Base-by-base conservation (phyloP, 2,113 vertebrate species). In the Orthonyx spaldingii region DNA sequence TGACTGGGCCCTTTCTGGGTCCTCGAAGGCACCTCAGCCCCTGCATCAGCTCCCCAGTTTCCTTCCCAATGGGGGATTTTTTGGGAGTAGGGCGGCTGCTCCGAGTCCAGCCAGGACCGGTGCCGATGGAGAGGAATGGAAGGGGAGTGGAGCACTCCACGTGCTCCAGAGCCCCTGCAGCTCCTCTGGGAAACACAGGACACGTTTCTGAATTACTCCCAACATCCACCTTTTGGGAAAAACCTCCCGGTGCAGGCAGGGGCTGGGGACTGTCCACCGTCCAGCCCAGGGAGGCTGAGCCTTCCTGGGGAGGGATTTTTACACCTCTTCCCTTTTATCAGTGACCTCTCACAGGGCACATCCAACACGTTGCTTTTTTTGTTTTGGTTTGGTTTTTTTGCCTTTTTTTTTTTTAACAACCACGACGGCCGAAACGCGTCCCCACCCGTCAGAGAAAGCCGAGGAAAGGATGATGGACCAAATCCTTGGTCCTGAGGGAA, bases 121-220 rank as follows among this genome's bases (percentile, higher is more conserved):
- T 64, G 64, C 44, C 27, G 16, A 16, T 18, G 53, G 44, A 63
- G 61, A 24, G 21, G 32, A 21, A 47, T 11, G 57, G 30, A 26
- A 66, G 21, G 35, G 30, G 41, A 20, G 41, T 28, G 35, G 61
- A 42, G 63, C 2, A 0, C 28, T 42, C 33, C 6, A 3, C 4
- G 2, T 9, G 37, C 42, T 37, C 39, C 39, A 9, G 35, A 86
- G 41, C 50, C 56, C 39, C 46, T 18, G 19, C 44, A 26, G 30
- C 56, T 90, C 47, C 47, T 24, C 77, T 23, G 57, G 30, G 47
- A 80, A 53, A 30, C 6, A 7, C 28, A 33, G 60, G 33, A 22
- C 20, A 2, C 2, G 1, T 39, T 68, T 16, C 56, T 10, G 10
- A 44, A 64, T 26, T 2, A 4, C 63, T 22, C 24, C 8, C 2